Evolutionary conservation across 2,797 vertebrate species (phyloP).

Genomic region (Smutsia temminckii): DNA sequence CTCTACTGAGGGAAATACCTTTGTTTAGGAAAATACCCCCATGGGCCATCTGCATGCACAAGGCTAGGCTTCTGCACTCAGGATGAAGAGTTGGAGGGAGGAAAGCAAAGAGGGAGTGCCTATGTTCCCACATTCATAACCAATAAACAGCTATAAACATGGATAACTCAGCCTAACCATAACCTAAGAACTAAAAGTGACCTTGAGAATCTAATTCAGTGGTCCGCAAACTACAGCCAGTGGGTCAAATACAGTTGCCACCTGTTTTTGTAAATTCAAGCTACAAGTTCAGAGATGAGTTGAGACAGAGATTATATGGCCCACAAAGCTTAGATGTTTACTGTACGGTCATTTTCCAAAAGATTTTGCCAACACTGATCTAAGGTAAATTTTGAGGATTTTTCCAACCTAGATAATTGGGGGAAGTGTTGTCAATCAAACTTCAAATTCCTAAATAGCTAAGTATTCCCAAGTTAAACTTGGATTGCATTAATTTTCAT

Average conservation of each 20-base stretch:
- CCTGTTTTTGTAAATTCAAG: not conserved
- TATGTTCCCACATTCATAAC: not conserved
- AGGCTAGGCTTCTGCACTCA: not conserved
- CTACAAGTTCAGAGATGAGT: not conserved
- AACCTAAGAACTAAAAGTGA: not conserved
- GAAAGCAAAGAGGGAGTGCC: not conserved
- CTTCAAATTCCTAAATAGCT: not conserved
- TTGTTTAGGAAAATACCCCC: constrained; percentile 57
- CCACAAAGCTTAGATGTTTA: not conserved
- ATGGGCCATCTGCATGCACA: not conserved
- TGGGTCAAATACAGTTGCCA: not conserved
- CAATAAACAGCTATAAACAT: not conserved
- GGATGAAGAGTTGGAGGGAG: not conserved
- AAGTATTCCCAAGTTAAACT: not conserved
- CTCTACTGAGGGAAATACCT: constrained; percentile 28
- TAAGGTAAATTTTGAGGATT: not conserved
- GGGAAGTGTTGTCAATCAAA: not conserved
- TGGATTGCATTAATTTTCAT: not conserved
- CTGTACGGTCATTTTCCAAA: not conserved
- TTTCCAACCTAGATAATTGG: not conserved
- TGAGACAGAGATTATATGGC: not conserved
- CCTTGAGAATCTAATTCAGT: not conserved
- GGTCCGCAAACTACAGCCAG: no score
- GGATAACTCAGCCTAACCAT: not conserved
- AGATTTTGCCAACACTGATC: not conserved